These are phyloP conservation scores for Cinclus cinclus DNA, from an alignment of 2,113 vertebrate genomes.

Conservation along the genomic window DNA sequence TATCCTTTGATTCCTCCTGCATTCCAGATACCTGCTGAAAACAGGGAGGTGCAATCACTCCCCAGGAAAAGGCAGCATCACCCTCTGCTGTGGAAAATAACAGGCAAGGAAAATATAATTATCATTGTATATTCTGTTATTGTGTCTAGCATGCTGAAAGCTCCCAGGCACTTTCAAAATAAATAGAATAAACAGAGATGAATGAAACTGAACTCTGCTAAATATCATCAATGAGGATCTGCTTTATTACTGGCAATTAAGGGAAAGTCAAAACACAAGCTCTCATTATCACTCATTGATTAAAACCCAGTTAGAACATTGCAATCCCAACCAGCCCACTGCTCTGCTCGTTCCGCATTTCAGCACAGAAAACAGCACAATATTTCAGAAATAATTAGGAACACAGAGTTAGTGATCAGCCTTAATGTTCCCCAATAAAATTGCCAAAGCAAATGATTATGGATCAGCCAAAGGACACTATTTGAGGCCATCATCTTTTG, in stretches of 20 bases:
- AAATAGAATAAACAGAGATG: constrained; percentile 31
- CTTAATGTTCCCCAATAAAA: constrained; percentile 44
- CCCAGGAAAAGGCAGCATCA: background rate
- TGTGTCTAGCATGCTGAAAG: background rate
- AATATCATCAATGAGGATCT: constrained; percentile 38
- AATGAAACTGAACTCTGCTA: constrained; percentile 26
- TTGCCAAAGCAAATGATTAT: constrained; percentile 38
- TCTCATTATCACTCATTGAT: constrained; percentile 63
- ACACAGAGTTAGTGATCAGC: constrained; percentile 29
- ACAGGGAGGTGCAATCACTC: background rate
- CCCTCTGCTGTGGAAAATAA: background rate
- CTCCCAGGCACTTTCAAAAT: constrained; percentile 36
- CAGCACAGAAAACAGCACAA: constrained; percentile 33
- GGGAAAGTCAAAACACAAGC: constrained; percentile 58
- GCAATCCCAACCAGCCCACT: background rate
- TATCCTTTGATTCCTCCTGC: background rate
- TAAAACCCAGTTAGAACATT: constrained; percentile 42
- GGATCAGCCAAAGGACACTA: constrained; percentile 20
- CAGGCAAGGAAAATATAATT: background rate
- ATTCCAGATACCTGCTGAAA: background rate
- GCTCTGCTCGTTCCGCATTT: constrained; percentile 7
- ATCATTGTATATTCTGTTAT: background rate
- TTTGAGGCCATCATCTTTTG: constrained; percentile 28
- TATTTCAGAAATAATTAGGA: constrained; percentile 63
- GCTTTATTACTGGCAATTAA: constrained; percentile 59